Evolutionary conservation across 2,888 invertebrate species (phyloP), one percentile per base, ranked within the genome.

Genomic region (Drosophila ezoana): DNA sequence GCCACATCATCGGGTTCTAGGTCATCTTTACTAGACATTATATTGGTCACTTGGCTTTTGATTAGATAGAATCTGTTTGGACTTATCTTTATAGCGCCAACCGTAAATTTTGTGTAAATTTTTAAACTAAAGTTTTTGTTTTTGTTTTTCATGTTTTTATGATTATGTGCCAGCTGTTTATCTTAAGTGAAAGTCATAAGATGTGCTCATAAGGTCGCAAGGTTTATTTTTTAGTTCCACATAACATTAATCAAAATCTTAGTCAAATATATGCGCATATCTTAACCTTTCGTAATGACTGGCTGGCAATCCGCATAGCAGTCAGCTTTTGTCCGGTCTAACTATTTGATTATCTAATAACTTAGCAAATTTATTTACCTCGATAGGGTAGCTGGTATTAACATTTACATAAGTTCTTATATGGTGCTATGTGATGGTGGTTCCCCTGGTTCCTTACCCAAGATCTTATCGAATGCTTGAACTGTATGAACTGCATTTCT

Each of bases 1-100:
- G 40, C 20, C 32, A 33, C 3, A 41, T 68, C 41, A 54, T 54
- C 13, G 44, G 40, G 57, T 47, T 72, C 54, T 68, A 68, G 61
- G 51, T 54, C 58, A 33, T 52, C 35, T 18, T 4, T 3, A 28
- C 18, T 4, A 20, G 10, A n/a, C n/a, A 6, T 16, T 54, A 54
- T 54, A 74, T 58, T 58, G 62, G 47, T 68, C 45, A 62, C 3
- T 61, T 8, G 33, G 18, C 16, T 13, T 56, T 28, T 57, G 68
- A 60, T 67, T 60, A 67, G 60, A 43, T 63, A 32, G 8, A 49
- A 20, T 18, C n/a, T 40, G 4, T 43, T 9, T 11, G 47, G 5
- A 35, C 4, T 20, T 13, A 68, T 52, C 32, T 41, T 47, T 45
- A 47, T 43, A 18, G 13, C 28, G 28, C 5, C 2, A 35, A 10